These are phyloP conservation scores for Drosophila incognita DNA, from an alignment of 2,888 invertebrate species.

Conservation along the genomic window DNA sequence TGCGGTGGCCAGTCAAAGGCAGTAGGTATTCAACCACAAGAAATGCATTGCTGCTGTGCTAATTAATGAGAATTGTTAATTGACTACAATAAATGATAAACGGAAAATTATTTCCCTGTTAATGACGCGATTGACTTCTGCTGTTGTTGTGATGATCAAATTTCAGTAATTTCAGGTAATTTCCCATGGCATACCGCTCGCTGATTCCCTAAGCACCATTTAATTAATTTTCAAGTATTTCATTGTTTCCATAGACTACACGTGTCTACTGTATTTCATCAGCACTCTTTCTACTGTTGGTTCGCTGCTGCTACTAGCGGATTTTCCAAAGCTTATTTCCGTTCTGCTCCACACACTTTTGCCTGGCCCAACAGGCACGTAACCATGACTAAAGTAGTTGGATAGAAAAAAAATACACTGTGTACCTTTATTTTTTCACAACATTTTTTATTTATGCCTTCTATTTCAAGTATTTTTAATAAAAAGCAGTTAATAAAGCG, in stretches of 20 bases:
- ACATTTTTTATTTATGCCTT: neutral
- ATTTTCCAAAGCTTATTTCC: constrained; percentile 31
- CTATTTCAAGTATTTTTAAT: constrained; percentile 16
- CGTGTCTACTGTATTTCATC: constrained; percentile 4
- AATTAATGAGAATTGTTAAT: constrained; percentile 17
- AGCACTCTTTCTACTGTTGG: constrained; percentile 2
- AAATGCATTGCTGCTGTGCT: constrained; percentile 3
- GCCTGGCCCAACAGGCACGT: constrained; percentile 16
- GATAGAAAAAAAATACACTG: constrained; percentile 17
- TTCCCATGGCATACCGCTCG: neutral
- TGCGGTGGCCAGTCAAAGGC: constrained; percentile 11
- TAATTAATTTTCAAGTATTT: constrained; percentile 31
- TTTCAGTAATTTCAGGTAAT: constrained; percentile 2
- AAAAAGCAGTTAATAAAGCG: constrained; percentile 29
- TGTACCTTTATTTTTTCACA: constrained; percentile 1
- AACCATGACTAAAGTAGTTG: constrained; percentile 20
- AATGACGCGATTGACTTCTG: neutral
- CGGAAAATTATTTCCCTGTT: neutral
- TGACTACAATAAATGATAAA: neutral
- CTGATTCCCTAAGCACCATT: constrained; percentile 26
- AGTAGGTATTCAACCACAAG: constrained; percentile 9
- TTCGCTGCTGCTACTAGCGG: constrained; percentile 28
- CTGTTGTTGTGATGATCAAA: neutral
- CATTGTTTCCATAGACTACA: constrained; percentile 22
- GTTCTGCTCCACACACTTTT: constrained; percentile 23